phyloP scores from a whole-genome alignment of 2,113 vertebrate genomes.

The Junco hyemalis region DNA sequence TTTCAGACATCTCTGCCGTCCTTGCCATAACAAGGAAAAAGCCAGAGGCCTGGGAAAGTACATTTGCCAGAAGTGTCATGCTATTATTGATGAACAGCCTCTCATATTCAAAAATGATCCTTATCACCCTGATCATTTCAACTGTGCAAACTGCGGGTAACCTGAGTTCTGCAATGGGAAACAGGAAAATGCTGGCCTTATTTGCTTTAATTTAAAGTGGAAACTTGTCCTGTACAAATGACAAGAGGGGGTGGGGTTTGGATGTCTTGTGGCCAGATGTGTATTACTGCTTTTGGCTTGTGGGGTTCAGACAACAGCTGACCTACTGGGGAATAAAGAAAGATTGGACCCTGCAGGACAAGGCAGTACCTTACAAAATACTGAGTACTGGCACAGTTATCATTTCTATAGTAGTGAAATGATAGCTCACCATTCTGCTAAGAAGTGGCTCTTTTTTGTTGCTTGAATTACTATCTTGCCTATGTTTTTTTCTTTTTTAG shows the following conservation, averaged over 20 bases:
- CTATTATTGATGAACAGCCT: slow-evolving; percentile 94
- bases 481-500: background rate
- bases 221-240: background rate
- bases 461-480: background rate
- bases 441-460: background rate
- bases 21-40: slow-evolving; percentile 95
- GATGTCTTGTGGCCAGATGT: background rate
- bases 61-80: slow-evolving; percentile 97
- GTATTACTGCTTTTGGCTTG: background rate
- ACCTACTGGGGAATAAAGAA: background rate
- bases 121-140: slow-evolving; percentile 98
- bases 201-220: background rate
- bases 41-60: slow-evolving; percentile 95
- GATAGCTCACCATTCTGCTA: background rate
- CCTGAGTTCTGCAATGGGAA: slow-evolving; percentile 31
- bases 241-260: background rate
- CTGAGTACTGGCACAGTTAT: accelerated
- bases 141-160: slow-evolving; percentile 97
- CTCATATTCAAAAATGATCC: slow-evolving; percentile 98
- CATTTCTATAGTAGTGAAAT: background rate
- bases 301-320: background rate
- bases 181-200: background rate
- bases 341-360: background rate
- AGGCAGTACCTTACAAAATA: background rate
- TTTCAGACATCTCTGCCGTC: slow-evolving; percentile 92